A percentile compares a stretch with the other conserved stretches of the same genome.
These are phyloP conservation scores for Aplocera efformata DNA, from an alignment of 2,888 invertebrate genomes.

Conservation along the genomic window DNA sequence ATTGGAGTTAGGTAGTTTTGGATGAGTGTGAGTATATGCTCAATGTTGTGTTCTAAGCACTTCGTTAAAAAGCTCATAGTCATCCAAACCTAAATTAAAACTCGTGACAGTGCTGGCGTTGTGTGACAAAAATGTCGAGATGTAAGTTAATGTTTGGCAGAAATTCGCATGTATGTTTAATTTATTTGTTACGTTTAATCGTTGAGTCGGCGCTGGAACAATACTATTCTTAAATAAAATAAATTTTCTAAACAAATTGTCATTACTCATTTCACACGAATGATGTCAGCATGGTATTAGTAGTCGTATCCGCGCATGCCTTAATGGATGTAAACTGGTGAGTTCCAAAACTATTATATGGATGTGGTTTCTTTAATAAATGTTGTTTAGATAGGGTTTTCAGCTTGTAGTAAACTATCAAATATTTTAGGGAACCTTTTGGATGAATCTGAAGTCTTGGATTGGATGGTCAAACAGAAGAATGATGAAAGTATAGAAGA, in stretches of 20 bases:
- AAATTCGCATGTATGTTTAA: conserved; percentile 74
- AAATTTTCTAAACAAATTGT: conserved; percentile 66
- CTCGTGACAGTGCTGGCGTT: conserved; percentile 56
- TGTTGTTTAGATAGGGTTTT: conserved; percentile 43
- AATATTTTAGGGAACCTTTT: conserved; percentile 75
- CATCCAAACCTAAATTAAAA: conserved; percentile 40
- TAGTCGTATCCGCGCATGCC: conserved; percentile 75
- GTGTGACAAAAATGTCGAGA: conserved; percentile 61
- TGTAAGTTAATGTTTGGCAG: conserved; percentile 72
- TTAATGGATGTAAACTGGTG: conserved; percentile 73
- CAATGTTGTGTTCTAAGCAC: conserved; percentile 23
- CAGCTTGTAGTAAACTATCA: conserved; percentile 42
- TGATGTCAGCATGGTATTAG: conserved; percentile 78
- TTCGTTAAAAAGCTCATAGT: conserved; percentile 33
- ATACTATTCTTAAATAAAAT: conserved; percentile 75
- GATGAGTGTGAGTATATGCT: conserved; percentile 30
- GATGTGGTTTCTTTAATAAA: conserved; percentile 74
- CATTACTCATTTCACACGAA: conserved; percentile 70
- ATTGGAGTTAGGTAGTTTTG: conserved; percentile 38
- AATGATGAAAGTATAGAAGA: conserved; percentile 95
- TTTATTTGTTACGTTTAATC: conserved; percentile 72
- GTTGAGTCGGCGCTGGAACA: conserved; percentile 72
- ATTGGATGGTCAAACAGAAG: conserved; percentile 95
- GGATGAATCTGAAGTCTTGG: conserved; percentile 90
- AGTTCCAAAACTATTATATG: conserved; percentile 69